Base-by-base conservation (phyloP, 35 echinoderm and acorn worm species). In the Ophioderma brevispina region DNA sequence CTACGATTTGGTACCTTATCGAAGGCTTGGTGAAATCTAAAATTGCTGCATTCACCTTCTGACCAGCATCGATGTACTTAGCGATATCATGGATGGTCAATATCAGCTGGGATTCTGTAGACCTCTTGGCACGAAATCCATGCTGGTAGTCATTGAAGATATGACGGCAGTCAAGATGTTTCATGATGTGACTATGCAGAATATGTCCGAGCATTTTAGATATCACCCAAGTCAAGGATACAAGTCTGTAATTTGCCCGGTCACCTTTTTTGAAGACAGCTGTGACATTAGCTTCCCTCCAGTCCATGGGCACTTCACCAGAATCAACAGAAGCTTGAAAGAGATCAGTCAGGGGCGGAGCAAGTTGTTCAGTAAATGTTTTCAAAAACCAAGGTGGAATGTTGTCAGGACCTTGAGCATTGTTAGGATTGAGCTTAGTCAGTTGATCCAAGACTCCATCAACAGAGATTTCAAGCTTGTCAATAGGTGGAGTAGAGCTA, bases 21-120 rank as follows among this genome's bases (percentile, higher is more conserved):
- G 41, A 93, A 93, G 13, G 78, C 64, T 93, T 88, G 23, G 77
- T 75, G 79, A 92, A 92, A 43, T 92, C 90, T 39, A 77, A 35
- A 1, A 90, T 64, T 28, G 78, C 43, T 28, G 38, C 46, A 46
- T 89, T 32, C 13, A 35, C 49, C 31, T 31, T 36, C 35, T 80
- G 8, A 2, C 52, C 32, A 19, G 59, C 43, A 33, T 87, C 76
- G 0, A 86, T 36, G 0, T 37, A 19, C 36, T 80, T 86, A 13
- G 32, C 76, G 31, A 92, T 55, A 43, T 93, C 85, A 31, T 88
- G 36, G 31, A 93, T 87, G 31, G 85, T 93, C 13, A 83, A 13
- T 43, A 76, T 77, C 28, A 81, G 50, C 70, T 82, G 79, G 17
- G 79, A 46, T 33, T 82, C 79, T n/a, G 78, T 64, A 30, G 78